Percentiles rank a stretch among this genome's conserved stretches.
These are phyloP conservation scores for Mesorhabditis spiculigera DNA, from an alignment of 2,888 invertebrate species.

Conservation along the genomic window DNA sequence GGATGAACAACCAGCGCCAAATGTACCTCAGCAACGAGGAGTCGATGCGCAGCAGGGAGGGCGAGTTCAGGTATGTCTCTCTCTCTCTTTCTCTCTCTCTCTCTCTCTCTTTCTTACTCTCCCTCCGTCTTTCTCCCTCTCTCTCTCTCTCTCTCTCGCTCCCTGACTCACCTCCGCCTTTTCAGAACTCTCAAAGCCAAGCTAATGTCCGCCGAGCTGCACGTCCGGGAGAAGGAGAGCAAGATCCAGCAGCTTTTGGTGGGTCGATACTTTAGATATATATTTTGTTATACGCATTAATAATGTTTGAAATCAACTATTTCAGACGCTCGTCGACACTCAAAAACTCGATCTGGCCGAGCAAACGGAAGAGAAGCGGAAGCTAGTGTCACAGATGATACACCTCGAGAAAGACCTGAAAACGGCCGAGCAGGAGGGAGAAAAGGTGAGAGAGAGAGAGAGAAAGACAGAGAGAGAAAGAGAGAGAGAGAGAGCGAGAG, in stretches of 20 bases:
- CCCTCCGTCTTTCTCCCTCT: too few relatives aligned
- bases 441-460: slow-evolving; percentile 9
- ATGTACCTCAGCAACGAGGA: slow-evolving; percentile 40
- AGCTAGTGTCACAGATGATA: slow-evolving; percentile 10
- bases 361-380: slow-evolving; percentile 16
- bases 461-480: neutral
- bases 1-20: slow-evolving; percentile 33
- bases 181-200: slow-evolving; percentile 20
- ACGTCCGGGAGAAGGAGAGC: slow-evolving; percentile 37
- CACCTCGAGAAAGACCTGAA: slow-evolving; percentile 15
- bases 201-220: slow-evolving; percentile 31
- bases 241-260: slow-evolving; percentile 27
- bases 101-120: too few relatives aligned
- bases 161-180: neutral
- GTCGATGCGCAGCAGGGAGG: slow-evolving; percentile 26
- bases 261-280: slow-evolving; percentile 2
- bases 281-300: neutral
- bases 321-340: slow-evolving; percentile 23
- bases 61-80: slow-evolving; percentile 18
- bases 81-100: too few relatives aligned
- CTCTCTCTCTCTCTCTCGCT: too few relatives aligned
- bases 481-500: slow-evolving; percentile 14
- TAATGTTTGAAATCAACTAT: neutral
- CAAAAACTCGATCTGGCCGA: slow-evolving; percentile 14
- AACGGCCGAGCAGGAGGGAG: slow-evolving; percentile 16